Evolutionary conservation across 2,113 vertebrate genomes (phyloP).

Genomic region (Rhinoptilus africanus): DNA sequence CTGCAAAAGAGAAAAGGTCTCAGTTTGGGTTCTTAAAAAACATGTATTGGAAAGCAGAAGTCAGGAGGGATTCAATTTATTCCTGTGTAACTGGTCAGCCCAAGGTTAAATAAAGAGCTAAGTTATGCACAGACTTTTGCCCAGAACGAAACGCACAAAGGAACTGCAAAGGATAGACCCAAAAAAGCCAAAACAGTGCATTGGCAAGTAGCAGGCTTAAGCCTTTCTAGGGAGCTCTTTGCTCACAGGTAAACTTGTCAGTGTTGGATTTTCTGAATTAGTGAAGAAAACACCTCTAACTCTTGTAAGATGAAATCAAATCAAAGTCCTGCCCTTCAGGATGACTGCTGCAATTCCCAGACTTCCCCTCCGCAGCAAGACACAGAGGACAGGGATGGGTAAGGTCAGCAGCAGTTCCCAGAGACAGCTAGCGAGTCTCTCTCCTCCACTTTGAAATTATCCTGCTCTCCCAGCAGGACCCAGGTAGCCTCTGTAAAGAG

Average conservation of each 20-base stretch:
- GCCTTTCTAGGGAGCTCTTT: neutral
- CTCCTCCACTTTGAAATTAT: neutral
- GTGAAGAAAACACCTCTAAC: neutral
- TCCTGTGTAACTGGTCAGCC: neutral
- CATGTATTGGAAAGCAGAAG: neutral
- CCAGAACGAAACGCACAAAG: neutral
- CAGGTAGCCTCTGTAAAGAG: neutral
- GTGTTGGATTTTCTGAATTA: neutral
- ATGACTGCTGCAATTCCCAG: neutral
- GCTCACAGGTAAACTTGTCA: neutral
- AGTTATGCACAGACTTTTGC: neutral
- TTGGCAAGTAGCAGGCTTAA: neutral
- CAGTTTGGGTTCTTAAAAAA: neutral
- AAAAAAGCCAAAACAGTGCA: neutral
- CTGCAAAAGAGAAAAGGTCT: neutral
- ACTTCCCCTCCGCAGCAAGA: neutral
- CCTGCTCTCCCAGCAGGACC: neutral
- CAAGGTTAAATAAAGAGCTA: slow-evolving; percentile 10
- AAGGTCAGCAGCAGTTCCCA: neutral
- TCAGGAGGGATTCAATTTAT: neutral
- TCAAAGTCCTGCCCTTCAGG: neutral
- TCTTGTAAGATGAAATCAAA: neutral
- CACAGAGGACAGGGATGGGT: neutral
- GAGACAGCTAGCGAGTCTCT: neutral
- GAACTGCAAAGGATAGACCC: neutral